Conservation (phyloP, 2,797 vertebrate genomes). For the Acanthopagrus latus region DNA sequence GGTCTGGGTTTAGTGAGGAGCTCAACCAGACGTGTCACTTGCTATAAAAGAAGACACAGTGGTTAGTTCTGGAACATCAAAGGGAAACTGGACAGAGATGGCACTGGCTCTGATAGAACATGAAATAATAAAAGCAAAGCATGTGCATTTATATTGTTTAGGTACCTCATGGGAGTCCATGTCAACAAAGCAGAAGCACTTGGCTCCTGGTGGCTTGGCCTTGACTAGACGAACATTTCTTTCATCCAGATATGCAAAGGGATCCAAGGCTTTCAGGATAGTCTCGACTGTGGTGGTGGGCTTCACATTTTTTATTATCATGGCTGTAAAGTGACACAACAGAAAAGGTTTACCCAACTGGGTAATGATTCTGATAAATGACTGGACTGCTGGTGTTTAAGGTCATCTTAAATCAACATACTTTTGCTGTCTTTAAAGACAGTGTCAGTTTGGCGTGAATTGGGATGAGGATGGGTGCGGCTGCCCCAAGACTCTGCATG, state of each 20-base stretch:
- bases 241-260: constrained; percentile 92
- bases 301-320: constrained; percentile 96
- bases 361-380: neutral
- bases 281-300: constrained; percentile 92
- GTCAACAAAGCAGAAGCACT: constrained; percentile 98
- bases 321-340: constrained; percentile 81
- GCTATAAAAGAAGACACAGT: constrained; percentile 81
- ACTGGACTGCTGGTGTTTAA: too few relatives aligned
- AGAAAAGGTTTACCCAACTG: neutral
- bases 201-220: constrained; percentile 91
- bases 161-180: constrained; percentile 95
- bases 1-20: constrained; percentile 91
- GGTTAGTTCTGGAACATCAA: neutral
- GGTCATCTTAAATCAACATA: constrained; percentile 61
- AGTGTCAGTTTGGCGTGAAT: constrained; percentile 64
- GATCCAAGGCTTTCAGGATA: constrained; percentile 93
- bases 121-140: neutral
- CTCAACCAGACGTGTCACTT: constrained; percentile 94
- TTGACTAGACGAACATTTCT: constrained; percentile 95
- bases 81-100: neutral
- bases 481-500: constrained; percentile 78
- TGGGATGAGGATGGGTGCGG: constrained; percentile 64
- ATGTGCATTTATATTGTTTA: neutral
- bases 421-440: constrained; percentile 88
- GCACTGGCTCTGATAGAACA: neutral